phyloP scores from a whole-genome alignment of 2,888 invertebrate genomes.

The Bhutanitis thaidina region DNA sequence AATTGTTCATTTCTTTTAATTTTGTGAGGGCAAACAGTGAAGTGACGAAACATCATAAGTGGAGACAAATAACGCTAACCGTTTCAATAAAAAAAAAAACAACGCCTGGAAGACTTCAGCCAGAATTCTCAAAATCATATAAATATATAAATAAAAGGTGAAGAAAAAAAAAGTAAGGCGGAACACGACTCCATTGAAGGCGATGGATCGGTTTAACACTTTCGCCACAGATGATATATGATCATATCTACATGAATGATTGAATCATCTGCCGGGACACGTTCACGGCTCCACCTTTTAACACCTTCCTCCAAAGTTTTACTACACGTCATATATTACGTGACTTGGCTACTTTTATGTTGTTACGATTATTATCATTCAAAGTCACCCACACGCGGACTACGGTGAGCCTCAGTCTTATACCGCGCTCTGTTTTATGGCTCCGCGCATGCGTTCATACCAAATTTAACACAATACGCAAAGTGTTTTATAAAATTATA shows the following conservation, averaged over 20 bases:
- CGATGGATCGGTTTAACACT: constrained; percentile 56
- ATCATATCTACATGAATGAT: constrained; percentile 76
- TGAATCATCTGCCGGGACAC: constrained; percentile 75
- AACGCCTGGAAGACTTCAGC: too few relatives aligned
- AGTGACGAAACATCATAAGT: neutral
- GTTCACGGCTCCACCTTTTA: constrained; percentile 70
- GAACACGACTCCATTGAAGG: constrained; percentile 54
- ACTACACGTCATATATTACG: constrained; percentile 73
- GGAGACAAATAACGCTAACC: neutral
- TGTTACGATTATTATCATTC: constrained; percentile 76
- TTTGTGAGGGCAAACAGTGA: neutral
- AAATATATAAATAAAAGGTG: neutral
- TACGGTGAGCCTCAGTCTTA: constrained; percentile 37
- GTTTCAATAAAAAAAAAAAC: neutral
- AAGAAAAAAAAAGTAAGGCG: constrained; percentile 37
- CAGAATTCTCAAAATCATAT: neutral
- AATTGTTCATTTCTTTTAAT: neutral
- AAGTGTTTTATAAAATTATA: neutral
- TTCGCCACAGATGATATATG: constrained; percentile 74
- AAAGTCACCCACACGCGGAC: constrained; percentile 66
- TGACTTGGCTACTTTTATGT: constrained; percentile 71
- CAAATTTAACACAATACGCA: neutral
- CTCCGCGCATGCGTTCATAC: neutral
- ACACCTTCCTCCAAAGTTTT: constrained; percentile 76
- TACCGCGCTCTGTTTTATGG: constrained; percentile 23